Conservation (phyloP, 2,113 vertebrate species). For the Caretta caretta region DNA sequence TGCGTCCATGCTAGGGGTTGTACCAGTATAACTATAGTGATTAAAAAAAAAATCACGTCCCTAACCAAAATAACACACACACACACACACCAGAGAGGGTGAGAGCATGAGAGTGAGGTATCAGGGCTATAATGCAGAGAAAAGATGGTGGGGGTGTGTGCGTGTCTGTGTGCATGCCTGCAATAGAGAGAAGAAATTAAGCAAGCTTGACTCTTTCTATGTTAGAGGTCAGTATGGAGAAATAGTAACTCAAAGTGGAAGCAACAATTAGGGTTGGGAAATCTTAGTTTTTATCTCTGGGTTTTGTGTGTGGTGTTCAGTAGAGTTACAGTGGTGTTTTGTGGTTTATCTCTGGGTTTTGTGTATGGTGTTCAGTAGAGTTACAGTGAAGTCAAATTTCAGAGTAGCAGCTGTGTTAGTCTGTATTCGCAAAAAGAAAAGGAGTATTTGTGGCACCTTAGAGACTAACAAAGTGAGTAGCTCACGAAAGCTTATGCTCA, state of each 20-base stretch:
- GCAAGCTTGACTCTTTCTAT: slow-evolving; percentile 47
- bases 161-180: neutral
- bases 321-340: too few species aligned
- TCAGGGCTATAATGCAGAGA: neutral
- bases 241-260: slow-evolving; percentile 53
- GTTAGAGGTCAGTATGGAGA: slow-evolving; percentile 57
- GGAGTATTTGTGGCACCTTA: too few species aligned
- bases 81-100: neutral
- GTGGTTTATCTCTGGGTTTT: neutral
- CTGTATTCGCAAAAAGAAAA: too few species aligned
- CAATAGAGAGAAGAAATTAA: slow-evolving; percentile 33
- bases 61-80: neutral
- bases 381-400: neutral
- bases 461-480: too few species aligned
- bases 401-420: too few species aligned
- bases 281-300: neutral
- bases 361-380: neutral
- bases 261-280: slow-evolving; percentile 33
- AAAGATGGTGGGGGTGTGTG: neutral
- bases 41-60: neutral
- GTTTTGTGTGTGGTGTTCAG: neutral
- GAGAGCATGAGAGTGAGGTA: neutral
- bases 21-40: neutral
- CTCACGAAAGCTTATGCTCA: too few species aligned
- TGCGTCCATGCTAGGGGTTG: neutral